Evolutionary conservation across 2,888 invertebrate species (phyloP).

Genomic region (Hirtodrosophila duncani): DNA sequence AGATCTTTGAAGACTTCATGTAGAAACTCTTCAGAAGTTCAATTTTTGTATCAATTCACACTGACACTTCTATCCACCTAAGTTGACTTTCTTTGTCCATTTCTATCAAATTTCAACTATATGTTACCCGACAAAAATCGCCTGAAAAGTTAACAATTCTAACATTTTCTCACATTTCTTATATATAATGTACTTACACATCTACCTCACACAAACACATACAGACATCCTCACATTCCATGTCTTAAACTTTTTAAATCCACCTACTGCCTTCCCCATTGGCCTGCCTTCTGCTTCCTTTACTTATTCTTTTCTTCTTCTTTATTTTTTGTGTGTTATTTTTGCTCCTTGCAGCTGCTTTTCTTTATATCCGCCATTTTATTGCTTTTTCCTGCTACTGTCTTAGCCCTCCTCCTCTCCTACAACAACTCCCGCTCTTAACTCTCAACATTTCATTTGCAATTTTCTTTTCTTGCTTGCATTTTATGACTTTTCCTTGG

Average conservation of each 20-base stretch:
- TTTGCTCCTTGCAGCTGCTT: constrained; percentile 19
- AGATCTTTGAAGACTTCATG: no score
- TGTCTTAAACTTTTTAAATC: constrained; percentile 14
- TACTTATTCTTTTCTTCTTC: constrained; percentile 3
- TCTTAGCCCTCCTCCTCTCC: background rate
- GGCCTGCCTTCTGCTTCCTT: constrained; percentile 4
- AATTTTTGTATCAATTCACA: no score
- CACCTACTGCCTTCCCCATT: no score
- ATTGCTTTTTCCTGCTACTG: constrained; percentile 32
- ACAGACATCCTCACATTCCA: constrained; percentile 3
- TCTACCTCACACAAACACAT: no score
- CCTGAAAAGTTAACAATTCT: no score
- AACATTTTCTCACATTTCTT: no score
- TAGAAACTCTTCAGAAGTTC: no score
- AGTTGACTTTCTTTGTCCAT: no score
- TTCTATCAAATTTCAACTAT: no score
- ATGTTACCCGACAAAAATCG: no score
- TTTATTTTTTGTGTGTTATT: constrained; percentile 1
- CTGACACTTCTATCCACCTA: no score
- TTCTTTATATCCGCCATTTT: constrained; percentile 42
- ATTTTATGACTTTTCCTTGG: constrained; percentile 66
- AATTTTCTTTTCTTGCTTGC: constrained; percentile 61
- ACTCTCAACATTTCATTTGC: constrained; percentile 61
- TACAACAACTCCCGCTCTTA: constrained; percentile 4
- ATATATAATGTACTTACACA: no score